Percentiles rank a stretch among this genome's conserved stretches.
Evolutionary conservation across 2,797 vertebrate genomes (phyloP).

Genomic region (Garrulus glandarius): DNA sequence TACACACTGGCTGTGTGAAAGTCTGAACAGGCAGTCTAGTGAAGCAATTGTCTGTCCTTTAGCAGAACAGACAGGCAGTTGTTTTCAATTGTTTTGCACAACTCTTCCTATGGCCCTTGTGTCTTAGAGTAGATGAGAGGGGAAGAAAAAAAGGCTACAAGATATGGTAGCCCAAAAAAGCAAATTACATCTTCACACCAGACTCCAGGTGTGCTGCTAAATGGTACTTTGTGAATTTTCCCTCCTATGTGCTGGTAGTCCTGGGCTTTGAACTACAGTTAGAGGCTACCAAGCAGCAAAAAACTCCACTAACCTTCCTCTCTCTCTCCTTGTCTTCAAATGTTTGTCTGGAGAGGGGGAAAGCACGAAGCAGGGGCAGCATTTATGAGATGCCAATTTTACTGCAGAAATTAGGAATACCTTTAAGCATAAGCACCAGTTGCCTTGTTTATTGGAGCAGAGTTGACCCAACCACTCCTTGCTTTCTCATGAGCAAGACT

Average conservation of each 20-base stretch:
- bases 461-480: neutral
- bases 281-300: neutral
- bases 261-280: neutral
- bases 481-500: neutral
- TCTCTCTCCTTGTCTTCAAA: neutral
- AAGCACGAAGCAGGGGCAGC: neutral
- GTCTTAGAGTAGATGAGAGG: neutral
- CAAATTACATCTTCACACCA: neutral
- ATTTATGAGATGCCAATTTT: neutral
- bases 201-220: neutral
- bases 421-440: neutral
- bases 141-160: neutral
- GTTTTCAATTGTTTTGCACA: neutral
- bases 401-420: neutral
- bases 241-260: neutral
- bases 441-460: neutral
- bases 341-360: neutral
- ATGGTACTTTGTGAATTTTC: neutral
- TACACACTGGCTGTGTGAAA: neutral
- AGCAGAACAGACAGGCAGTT: neutral
- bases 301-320: neutral
- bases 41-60: neutral
- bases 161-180: neutral
- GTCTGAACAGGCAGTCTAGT: accelerated
- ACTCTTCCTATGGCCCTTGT: neutral